These are phyloP conservation scores for Protodeltote pygarga DNA, from an alignment of 2,888 invertebrate species.

Conservation along the genomic window DNA sequence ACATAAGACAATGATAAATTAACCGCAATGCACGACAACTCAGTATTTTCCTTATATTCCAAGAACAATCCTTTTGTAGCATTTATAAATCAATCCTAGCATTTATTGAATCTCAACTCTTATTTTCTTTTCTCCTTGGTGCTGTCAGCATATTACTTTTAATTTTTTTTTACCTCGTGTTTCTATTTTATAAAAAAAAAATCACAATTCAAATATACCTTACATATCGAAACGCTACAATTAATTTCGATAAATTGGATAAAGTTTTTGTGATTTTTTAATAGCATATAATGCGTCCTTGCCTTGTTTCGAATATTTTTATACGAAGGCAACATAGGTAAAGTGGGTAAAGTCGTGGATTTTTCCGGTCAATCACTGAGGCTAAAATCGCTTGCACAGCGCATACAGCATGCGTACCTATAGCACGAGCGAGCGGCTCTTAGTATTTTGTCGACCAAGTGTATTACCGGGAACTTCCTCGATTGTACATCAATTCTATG, in stretches of 20 bases:
- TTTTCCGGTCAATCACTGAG: no score
- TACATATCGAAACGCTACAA: conserved; percentile 45
- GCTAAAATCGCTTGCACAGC: no score
- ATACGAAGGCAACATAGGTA: conserved; percentile 28
- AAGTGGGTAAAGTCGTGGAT: no score
- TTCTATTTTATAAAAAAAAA: conserved; percentile 18
- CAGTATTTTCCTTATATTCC: conserved; percentile 11
- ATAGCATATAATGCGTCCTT: conserved; percentile 75
- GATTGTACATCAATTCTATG: conserved; percentile 45
- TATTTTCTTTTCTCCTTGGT: conserved; percentile 42
- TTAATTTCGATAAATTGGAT: conserved; percentile 27
- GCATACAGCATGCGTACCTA: no score
- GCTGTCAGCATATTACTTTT: conserved; percentile 55
- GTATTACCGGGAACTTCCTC: conserved; percentile 1
- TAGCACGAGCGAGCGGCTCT: no score
- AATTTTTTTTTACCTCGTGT: conserved; percentile 9
- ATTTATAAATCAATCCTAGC: conserved; percentile 4
- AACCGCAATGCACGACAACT: no score
- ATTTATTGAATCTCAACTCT: conserved; percentile 11
- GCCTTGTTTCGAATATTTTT: conserved; percentile 55
- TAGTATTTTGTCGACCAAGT: no score
- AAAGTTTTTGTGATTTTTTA: conserved; percentile 33
- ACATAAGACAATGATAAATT: no score
- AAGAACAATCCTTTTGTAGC: conserved; percentile 3
- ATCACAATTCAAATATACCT: conserved; percentile 9